Percentiles rank a stretch among this genome's conserved stretches.
Conservation (phyloP, 2,113 vertebrate species). For the Ammodytes marinus region DNA sequence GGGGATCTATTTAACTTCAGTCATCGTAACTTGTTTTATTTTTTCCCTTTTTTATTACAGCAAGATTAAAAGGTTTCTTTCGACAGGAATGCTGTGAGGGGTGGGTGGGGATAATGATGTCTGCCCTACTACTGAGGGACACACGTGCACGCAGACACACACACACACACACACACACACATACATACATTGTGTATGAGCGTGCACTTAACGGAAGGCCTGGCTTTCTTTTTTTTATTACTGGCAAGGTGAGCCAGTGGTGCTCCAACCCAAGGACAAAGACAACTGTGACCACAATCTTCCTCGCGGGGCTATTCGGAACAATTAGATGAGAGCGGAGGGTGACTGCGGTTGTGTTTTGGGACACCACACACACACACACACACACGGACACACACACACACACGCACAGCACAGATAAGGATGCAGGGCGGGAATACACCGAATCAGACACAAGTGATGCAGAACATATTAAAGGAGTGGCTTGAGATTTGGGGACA, state of each 20-base stretch:
- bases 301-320: slow-evolving; percentile 71
- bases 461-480: neutral
- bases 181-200: slow-evolving; percentile 16
- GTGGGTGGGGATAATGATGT: slow-evolving; percentile 83
- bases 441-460: neutral
- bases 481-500: neutral
- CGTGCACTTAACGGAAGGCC: slow-evolving; percentile 62
- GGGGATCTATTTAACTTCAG: slow-evolving; percentile 25
- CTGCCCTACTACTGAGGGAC: slow-evolving; percentile 75
- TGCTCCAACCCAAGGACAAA: slow-evolving; percentile 86
- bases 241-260: slow-evolving; percentile 70
- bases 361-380: slow-evolving; percentile 38
- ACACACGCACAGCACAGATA: slow-evolving; percentile 8
- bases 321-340: slow-evolving; percentile 78
- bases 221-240: slow-evolving; percentile 69
- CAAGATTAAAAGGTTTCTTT: slow-evolving; percentile 79
- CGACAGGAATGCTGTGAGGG: slow-evolving; percentile 77
- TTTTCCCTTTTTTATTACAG: slow-evolving; percentile 67
- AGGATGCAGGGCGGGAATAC: neutral
- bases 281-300: slow-evolving; percentile 65
- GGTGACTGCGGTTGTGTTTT: slow-evolving; percentile 72
- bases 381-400: neutral
- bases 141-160: slow-evolving; percentile 50
- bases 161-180: neutral
- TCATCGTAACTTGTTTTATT: slow-evolving; percentile 36